Base-by-base conservation (phyloP, 1,140 invertebrate species). In the Platorchestia sp. region DNA sequence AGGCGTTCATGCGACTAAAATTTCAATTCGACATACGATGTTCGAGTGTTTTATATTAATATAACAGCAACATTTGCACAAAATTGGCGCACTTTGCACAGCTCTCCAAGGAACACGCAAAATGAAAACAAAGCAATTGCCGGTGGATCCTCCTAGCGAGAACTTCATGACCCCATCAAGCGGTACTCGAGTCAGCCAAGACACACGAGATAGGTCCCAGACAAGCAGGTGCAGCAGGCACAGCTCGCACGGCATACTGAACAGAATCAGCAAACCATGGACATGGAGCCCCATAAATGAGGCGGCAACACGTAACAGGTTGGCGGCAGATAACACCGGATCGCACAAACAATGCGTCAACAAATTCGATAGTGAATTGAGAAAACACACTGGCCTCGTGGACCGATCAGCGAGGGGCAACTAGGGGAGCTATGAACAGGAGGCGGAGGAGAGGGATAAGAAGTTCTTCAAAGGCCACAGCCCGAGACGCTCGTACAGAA, bases 381-480 rank as follows among this genome's bases (percentile, higher is more conserved):
- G 91, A 44, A 47, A 93, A 93, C 10, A 91, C 41, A 91, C 22
- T 42, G 7, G 91, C 45, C 6, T 47, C 10, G 36, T 44, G 5
- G 59, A 27, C 87, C 87, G 10, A 89, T 36, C 41, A 89, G 87
- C 43, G 59, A 75, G 59, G 59, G 42, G 87, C 41, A 45, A 45
- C 87, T 90, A 45, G 87, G 44, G 87, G 87, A 90, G 27, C 41
- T 10, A 7, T 6, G 36, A 42, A 42, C 41, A 42, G 40, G 10
- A 45, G 91, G 45, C 45, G 45, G 6, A 7, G 40, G 91, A 93
- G 91, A 44, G 6, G 91, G 91, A n/a, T n/a, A n/a, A n/a, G n/a
- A n/a, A 45, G 91, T 19, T 93, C 91, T 93, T 93, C 91, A 47
- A 93, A 93, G 91, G 91, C 87, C 41, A 44, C 87, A 40, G 43